These are phyloP conservation scores for Aurelia sp. DNA, from an alignment of 30 jellyfish, hydroid and myxozoan genomes.

Conservation along the genomic window DNA sequence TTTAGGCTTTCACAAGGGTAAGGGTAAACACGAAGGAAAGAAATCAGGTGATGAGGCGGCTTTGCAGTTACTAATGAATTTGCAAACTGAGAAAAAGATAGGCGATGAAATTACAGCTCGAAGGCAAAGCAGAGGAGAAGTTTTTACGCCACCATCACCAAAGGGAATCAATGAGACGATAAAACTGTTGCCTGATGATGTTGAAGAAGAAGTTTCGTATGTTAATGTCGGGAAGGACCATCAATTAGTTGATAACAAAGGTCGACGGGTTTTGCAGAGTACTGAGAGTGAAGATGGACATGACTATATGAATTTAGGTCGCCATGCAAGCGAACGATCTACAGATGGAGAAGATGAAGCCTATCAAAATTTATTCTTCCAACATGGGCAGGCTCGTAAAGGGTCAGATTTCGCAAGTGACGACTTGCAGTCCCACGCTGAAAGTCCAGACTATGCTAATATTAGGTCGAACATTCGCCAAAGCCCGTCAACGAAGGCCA, in stretches of 20 bases:
- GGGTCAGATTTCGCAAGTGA: neutral
- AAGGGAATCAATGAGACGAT: neutral
- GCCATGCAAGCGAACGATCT: conserved; percentile 20
- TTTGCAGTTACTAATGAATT: conserved; percentile 16
- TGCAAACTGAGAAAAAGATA: conserved; percentile 33
- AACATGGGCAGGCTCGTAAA: neutral
- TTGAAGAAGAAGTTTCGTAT: conserved; percentile 42
- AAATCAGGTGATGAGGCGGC: conserved; percentile 67
- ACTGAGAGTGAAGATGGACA: neutral
- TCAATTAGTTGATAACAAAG: neutral
- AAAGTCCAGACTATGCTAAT: neutral
- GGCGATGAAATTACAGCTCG: conserved; percentile 43
- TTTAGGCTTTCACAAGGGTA: conserved; percentile 41
- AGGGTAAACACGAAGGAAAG: conserved; percentile 15
- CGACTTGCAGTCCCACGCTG: conserved; percentile 1
- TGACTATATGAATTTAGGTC: neutral
- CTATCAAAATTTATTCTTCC: conserved; percentile 6
- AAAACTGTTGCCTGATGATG: neutral
- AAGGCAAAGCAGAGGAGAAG: conserved; percentile 20
- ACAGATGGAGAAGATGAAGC: conserved; percentile 15
- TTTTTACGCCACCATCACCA: neutral
- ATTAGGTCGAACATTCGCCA: conserved; percentile 6
- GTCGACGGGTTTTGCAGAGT: neutral
- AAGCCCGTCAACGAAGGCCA: conserved; percentile 22
- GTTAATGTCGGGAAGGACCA: conserved; percentile 39